These are phyloP conservation scores for Sander vitreus DNA, from an alignment of 2,113 vertebrate genomes.

Conservation along the genomic window DNA sequence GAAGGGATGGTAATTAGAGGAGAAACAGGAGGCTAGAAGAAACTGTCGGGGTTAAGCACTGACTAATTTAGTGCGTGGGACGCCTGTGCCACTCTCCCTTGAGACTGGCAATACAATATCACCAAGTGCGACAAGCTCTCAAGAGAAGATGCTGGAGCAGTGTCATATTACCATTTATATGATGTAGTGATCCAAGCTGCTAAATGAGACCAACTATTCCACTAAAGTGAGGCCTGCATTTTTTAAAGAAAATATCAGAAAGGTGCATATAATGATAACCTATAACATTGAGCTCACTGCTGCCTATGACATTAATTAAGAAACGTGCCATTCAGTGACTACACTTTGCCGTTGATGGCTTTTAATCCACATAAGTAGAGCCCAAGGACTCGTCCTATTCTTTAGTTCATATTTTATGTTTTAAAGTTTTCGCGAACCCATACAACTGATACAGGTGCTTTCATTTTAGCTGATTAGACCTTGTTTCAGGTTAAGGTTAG, in stretches of 20 bases:
- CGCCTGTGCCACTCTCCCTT: conserved; percentile 64
- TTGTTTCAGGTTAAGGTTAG: neutral
- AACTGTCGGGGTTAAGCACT: conserved; percentile 85
- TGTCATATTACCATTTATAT: conserved; percentile 14
- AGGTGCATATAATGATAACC: neutral
- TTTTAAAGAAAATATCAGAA: conserved; percentile 5
- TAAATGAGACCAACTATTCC: conserved; percentile 21
- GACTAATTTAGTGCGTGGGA: conserved; percentile 83
- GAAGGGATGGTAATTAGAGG: conserved; percentile 82
- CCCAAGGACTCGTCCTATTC: neutral
- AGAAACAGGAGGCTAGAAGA: conserved; percentile 81
- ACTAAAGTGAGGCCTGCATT: neutral
- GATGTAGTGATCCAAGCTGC: conserved; percentile 20
- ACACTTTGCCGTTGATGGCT: neutral
- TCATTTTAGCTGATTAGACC: neutral
- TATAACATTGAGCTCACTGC: neutral
- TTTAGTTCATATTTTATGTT: neutral
- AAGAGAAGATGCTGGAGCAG: conserved; percentile 42
- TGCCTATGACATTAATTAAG: neutral
- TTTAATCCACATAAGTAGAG: conserved; percentile 8
- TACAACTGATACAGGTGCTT: neutral
- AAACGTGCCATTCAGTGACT: neutral
- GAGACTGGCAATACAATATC: conserved; percentile 67
- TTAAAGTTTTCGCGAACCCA: neutral
- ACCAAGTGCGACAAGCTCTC: conserved; percentile 55